phyloP scores from a whole-genome alignment of 1,140 invertebrate genomes.

The Adelges cooleyi region DNA sequence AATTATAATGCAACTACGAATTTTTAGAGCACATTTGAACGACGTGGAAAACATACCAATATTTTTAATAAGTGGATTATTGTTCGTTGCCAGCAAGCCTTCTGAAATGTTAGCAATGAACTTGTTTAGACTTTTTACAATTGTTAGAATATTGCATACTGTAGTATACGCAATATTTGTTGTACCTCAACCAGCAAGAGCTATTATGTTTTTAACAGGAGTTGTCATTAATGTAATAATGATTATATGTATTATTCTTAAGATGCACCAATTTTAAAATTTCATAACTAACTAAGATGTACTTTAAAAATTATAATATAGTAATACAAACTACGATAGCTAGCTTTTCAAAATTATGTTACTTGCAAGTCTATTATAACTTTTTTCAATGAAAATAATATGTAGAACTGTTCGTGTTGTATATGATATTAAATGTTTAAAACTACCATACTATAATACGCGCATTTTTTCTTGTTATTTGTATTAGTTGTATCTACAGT shows the following conservation, averaged over 20 bases:
- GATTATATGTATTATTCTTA: slow-evolving; percentile 33
- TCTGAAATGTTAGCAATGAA: slow-evolving; percentile 40
- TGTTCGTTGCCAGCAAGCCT: slow-evolving; percentile 53
- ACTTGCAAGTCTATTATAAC: too few species aligned
- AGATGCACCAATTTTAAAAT: slow-evolving; percentile 17
- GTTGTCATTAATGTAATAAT: slow-evolving; percentile 41
- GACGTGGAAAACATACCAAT: slow-evolving; percentile 62
- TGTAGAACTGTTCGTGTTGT: too few species aligned
- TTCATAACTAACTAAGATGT: too few species aligned
- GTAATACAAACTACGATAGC: too few species aligned
- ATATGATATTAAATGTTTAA: too few species aligned
- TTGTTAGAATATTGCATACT: slow-evolving; percentile 49
- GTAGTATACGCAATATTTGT: slow-evolving; percentile 48
- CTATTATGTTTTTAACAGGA: slow-evolving; percentile 40
- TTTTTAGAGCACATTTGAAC: slow-evolving; percentile 53
- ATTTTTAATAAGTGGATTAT: slow-evolving; percentile 49
- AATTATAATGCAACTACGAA: slow-evolving; percentile 5
- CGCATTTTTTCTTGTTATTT: too few species aligned
- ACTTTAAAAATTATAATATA: too few species aligned
- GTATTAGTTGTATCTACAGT: too few species aligned
- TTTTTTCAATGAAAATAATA: too few species aligned
- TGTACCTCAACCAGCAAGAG: slow-evolving; percentile 46
- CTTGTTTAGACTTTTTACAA: slow-evolving; percentile 49
- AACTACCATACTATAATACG: too few species aligned
- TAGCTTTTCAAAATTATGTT: too few species aligned